Base-by-base conservation (phyloP, 1,140 invertebrate species). In the Drosophila simulans region DNA sequence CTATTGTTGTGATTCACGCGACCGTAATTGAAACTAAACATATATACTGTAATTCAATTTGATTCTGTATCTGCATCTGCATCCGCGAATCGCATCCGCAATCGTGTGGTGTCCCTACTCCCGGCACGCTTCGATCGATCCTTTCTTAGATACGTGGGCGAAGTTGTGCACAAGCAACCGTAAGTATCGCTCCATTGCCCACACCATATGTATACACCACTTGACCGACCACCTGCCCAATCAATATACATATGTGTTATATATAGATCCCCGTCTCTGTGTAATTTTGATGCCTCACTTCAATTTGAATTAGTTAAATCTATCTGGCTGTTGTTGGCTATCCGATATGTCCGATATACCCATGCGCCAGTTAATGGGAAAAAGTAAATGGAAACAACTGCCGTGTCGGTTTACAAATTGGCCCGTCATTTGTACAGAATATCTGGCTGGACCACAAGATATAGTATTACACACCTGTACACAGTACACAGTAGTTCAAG, bases 101-200 rank as follows among this genome's bases (percentile, higher is more conserved):
- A 49, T 52, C 59, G 57, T 75, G 58, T 60, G 48, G n/a, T 34
- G 25, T 51, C 27, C 48, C 37, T 22, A 22, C 20, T 13, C 59
- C 54, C 49, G 58, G 51, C 64, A 74, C 71, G 56, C 68, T 76
- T 77, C 55, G 68, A 77, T 64, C 58, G 75, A 42, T 77, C 40
- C 25, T 51, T 51, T 35, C 57, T 58, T 80, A 92, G 91, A 92
- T 91, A 91, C 81, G 94, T 95, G 64, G 94, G 94, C 59, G 95
- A 95, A 93, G 95, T 95, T 92, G 94, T 95, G 93, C 95, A 95
- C 92, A 95, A 95, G 90, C 94, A 95, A 91, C 95, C 95, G 95
- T 95, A 94, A 95, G 95, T 95, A 93, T 74, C 60, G 65, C 68
- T 70, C 65, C 59, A 77, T 70, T 52, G 35, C 42, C 53, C 40